Evolutionary conservation across 2,888 invertebrate genomes (phyloP), one percentile per base, ranked within the genome.

Genomic region (Neria commutata): DNA sequence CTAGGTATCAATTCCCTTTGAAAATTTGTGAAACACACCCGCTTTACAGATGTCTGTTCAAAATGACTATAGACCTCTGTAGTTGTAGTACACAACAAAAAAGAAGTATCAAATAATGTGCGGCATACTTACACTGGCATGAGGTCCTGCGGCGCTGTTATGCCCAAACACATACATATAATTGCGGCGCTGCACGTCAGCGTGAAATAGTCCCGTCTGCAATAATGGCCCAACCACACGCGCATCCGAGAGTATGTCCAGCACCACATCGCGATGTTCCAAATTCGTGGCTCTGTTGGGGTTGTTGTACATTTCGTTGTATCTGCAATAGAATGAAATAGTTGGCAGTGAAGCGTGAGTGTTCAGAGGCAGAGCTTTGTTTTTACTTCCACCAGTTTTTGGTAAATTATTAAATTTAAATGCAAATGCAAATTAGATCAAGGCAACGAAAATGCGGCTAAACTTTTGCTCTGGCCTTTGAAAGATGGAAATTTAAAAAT

Each of bases 91-190:
- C n/a, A n/a, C n/a, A n/a, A n/a, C n/a, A n/a, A n/a, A n/a, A n/a
- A n/a, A n/a, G n/a, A n/a, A n/a, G n/a, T n/a, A n/a, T n/a, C n/a
- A n/a, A n/a, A n/a, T n/a, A n/a, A n/a, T n/a, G n/a, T n/a, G n/a
- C n/a, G n/a, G 40, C 48, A 37, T 70, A 86, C 89, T 88, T 83
- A 93, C 93, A 71, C 86, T 85, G 47, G 91, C 88, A 79, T 90
- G 90, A 64, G 91, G 89, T 61, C 90, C 91, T 71, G 90, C 88
- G 64, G 88, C 85, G 58, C 91, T 92, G 67, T 91, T 91, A 77
- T 96, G 94, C 4, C 90, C 88, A 73, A 94, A 94, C 24, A 94
- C 91, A 76, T 94, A 95, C 85, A 95, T 92, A 80, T 91, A 94
- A 55, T 91, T 91, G 74, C 89, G 88, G 1, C 87, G 85, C 81